Conservation (phyloP, 2,797 vertebrate genomes). For the Yasuhikotakia modesta region DNA sequence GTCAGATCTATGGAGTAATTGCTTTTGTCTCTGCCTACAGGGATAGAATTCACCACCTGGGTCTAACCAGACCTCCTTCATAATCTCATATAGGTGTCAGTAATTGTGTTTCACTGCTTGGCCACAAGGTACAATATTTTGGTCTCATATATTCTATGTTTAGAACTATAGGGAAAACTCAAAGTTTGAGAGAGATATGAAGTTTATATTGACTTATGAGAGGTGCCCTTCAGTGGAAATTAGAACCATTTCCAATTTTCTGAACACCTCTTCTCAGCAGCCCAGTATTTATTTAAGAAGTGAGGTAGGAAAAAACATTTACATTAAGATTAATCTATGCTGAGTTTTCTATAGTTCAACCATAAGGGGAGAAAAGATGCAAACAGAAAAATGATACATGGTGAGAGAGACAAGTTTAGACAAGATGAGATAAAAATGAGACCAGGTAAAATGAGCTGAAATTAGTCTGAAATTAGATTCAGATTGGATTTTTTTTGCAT, state of each 20-base stretch:
- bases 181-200: slow-evolving; percentile 9
- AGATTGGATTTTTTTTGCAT: not conserved
- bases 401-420: not conserved
- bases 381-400: slow-evolving; percentile 5
- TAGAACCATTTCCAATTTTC: slow-evolving; percentile 1
- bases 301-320: not conserved
- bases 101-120: slow-evolving; percentile 51
- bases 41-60: slow-evolving; percentile 36
- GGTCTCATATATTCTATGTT: slow-evolving; percentile 42
- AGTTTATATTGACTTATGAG: slow-evolving; percentile 38
- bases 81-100: slow-evolving; percentile 44
- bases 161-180: slow-evolving; percentile 15
- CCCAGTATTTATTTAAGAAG: not conserved
- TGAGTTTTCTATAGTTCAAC: not conserved
- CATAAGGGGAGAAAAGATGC: slow-evolving; percentile 29
- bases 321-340: not conserved
- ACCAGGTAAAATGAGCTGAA: not conserved
- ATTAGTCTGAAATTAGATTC: no score
- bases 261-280: not conserved
- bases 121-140: slow-evolving; percentile 25
- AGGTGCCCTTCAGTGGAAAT: not conserved
- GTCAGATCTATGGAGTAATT: slow-evolving; percentile 76
- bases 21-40: slow-evolving; percentile 62
- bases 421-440: not conserved
- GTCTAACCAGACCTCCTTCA: slow-evolving; percentile 10